These are phyloP conservation scores for Channa argus DNA, from an alignment of 2,113 vertebrate genomes.

Conservation along the genomic window DNA sequence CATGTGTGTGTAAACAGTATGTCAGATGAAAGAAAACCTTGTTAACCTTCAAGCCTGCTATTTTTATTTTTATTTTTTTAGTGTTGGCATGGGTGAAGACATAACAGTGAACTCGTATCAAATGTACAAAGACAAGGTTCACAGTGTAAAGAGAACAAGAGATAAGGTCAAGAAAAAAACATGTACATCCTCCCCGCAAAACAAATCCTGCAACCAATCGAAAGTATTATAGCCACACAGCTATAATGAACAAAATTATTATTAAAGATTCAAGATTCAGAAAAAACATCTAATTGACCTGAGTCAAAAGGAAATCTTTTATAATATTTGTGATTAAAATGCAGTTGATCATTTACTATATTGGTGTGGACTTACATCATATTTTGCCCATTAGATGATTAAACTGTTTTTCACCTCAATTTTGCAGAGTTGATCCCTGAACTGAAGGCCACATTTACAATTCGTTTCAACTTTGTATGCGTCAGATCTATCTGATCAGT, in stretches of 20 bases:
- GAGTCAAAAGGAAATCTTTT: conserved; percentile 33
- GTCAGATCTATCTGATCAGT: conserved; percentile 21
- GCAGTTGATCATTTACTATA: conserved; percentile 55
- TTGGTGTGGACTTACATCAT: conserved; percentile 63
- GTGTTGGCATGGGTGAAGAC: background rate
- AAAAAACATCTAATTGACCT: conserved; percentile 48
- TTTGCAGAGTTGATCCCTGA: conserved; percentile 33
- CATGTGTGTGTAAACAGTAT: conserved; percentile 12
- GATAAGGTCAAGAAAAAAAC: background rate
- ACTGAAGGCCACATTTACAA: conserved; percentile 41
- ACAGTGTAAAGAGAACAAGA: background rate
- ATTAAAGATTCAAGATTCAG: no score
- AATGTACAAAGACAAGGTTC: background rate
- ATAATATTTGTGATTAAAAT: conserved; percentile 50
- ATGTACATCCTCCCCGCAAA: background rate
- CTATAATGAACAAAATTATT: background rate
- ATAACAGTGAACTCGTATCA: background rate
- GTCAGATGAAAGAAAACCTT: conserved; percentile 28
- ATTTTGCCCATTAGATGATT: conserved; percentile 60
- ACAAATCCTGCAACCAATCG: background rate
- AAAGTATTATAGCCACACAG: background rate
- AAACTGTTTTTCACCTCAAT: conserved; percentile 29
- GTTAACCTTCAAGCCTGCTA: conserved; percentile 33
- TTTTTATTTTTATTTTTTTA: background rate
- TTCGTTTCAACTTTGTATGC: background rate